Conservation (phyloP, 1,140 invertebrate genomes). For the Lycorma delicatula region DNA sequence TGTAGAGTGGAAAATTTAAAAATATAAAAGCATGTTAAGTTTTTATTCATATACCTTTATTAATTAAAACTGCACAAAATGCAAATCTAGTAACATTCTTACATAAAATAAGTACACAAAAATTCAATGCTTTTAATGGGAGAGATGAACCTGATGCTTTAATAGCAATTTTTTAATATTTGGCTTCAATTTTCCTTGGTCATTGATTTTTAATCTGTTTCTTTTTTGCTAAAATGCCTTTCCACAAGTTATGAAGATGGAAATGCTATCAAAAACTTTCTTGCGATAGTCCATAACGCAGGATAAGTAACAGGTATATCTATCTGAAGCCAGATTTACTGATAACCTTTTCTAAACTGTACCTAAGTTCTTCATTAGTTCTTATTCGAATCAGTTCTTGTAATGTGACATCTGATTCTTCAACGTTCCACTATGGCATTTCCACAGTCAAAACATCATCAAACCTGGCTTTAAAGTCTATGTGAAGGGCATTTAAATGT, state of each 20-base stretch:
- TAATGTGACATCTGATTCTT: slow-evolving; percentile 29
- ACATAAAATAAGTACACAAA: too few relatives aligned
- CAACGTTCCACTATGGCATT: slow-evolving; percentile 29
- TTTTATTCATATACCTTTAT: too few relatives aligned
- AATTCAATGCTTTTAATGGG: too few relatives aligned
- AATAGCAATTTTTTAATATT: too few relatives aligned
- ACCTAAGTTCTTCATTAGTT: slow-evolving; percentile 29
- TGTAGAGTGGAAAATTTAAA: not conserved
- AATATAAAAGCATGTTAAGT: not conserved
- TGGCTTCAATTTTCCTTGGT: too few relatives aligned
- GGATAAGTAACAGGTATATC: slow-evolving; percentile 20
- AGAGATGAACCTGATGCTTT: too few relatives aligned
- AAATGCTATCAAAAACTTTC: slow-evolving; percentile 24
- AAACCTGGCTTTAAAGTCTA: slow-evolving; percentile 29
- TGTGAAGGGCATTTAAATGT: slow-evolving; percentile 30
- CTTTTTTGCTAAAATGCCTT: slow-evolving; percentile 12
- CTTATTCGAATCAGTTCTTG: slow-evolving; percentile 29
- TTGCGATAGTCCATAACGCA: slow-evolving; percentile 17
- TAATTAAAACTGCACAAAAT: too few relatives aligned
- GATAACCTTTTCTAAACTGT: slow-evolving; percentile 28
- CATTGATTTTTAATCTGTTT: too few relatives aligned
- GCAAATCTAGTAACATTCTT: too few relatives aligned
- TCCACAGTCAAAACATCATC: slow-evolving; percentile 31
- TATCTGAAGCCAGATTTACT: slow-evolving; percentile 23
- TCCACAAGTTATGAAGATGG: slow-evolving; percentile 20